Base-by-base conservation (phyloP, 1,140 invertebrate species). In the Brachionus manjavacas region DNA sequence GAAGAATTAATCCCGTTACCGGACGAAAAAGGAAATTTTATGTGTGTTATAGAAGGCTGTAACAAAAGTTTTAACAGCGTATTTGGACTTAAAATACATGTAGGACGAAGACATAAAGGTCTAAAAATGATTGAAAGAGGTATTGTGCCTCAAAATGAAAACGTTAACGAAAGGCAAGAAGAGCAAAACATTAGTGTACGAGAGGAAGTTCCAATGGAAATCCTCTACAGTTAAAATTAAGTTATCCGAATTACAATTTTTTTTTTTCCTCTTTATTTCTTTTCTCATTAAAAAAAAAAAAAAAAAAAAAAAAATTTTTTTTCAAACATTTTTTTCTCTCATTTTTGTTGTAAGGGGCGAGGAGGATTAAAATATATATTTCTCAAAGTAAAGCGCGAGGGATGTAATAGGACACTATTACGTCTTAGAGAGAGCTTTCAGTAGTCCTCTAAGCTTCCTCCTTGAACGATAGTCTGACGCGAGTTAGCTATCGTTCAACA, bases 321-420 rank as follows among this genome's bases (percentile, higher is more conserved):
- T 25, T 66, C 64, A 66, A 28, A 28, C 16, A 28, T 28, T 66
- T 66, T 66, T 25, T 25, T 66, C 28, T 66, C 64, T 66, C 23
- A 35, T 66, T 66, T 35, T 66, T 64, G 28, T 66, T 66, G 23
- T 66, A 66, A 35, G 23, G 23, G 64, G 64, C 64, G 64, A 66
- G 64, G 64, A 35, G 28, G 64, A 35, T 52, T 52, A 52, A 52
- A 52, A 52, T 52, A 52, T 52, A 66, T 35, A 66, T 35, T 20
- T 28, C 64, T 28, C 16, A 11, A 66, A 28, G 23, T 66, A 66
- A 66, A 25, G 64, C 64, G 64, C 23, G 64, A 66, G 64, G 64
- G 64, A 66, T 66, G 64, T 66, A 66, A 66, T 66, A 66, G 28
- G 23, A 66, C 64, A 35, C 64, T 66, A 66, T 66, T 66, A 66